Base-by-base conservation (phyloP, 2,797 vertebrate genomes). In the Pterois miles region DNA sequence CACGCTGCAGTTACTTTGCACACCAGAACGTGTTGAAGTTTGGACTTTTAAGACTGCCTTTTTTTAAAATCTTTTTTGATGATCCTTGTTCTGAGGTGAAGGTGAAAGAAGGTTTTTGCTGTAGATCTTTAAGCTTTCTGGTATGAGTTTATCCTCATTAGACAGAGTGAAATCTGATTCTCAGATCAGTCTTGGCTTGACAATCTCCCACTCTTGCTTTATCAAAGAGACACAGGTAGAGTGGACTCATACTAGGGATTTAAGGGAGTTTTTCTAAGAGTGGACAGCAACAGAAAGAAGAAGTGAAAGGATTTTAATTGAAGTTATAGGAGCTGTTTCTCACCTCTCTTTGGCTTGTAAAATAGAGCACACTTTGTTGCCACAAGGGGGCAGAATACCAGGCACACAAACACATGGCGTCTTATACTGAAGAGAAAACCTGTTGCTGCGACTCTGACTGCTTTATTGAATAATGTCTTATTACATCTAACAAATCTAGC, bases 341-440 rank as follows among this genome's bases (percentile, higher is more conserved):
- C 63, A 27, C 52, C 58, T 11, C 20, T 72, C 1, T 27, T 10
- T 65, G 48, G 34, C 33, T 69, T 82, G 58, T 65, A 9, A 52
- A 64, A 40, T 46, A 48, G 22, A 48, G 6, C 40, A 20, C 53
- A 74, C 27, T 27, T 27, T 82, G 53, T 69, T 64, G 22, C 93
- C 95, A 95, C 93, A 85, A 91, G 94, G 87, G 87, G 94, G 94
- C 93, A 90, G 83, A 78, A 82, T 71, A 83, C 65, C 60, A 63
- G 73, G 52, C 57, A 54, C 54, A 65, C 14, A 53, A 52, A 79
- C 69, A 78, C 48, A 65, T 29, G 43, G 34, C 40, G 27, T 48
- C 43, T 23, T 77, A 11, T 6, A 65, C 0, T 54, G 46, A 29
- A 53, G 31, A 83, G 33, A 14, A 54, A 80, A 69, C 27, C 62